Conservation (phyloP, 2,797 vertebrate species). For the Clarias fuscus region DNA sequence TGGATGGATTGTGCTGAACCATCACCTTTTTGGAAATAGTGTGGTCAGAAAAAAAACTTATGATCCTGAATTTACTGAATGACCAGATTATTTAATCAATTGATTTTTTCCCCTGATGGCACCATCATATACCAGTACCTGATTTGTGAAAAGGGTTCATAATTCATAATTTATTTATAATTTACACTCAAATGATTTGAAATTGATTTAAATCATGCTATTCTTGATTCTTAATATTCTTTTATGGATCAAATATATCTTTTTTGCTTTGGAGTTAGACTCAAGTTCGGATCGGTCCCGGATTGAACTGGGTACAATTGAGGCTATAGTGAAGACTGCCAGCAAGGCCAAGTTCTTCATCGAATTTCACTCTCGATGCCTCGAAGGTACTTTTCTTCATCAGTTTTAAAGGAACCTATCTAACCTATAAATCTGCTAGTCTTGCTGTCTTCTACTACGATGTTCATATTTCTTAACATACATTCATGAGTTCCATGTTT, state of each 20-base stretch:
- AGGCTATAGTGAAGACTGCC: conserved; percentile 82
- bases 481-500: conserved; percentile 21
- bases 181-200: not conserved
- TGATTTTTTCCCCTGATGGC: too few species aligned
- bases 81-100: too few species aligned
- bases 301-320: conserved; percentile 78
- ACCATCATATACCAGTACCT: too few species aligned
- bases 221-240: conserved; percentile 1
- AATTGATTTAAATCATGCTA: not conserved
- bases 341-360: conserved; percentile 84
- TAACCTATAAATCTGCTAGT: not conserved
- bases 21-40: too few species aligned
- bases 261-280: conserved; percentile 58
- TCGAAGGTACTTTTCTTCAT: conserved; percentile 71
- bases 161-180: not conserved
- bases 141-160: too few species aligned
- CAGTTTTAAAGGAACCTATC: not conserved
- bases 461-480: conserved; percentile 3
- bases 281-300: conserved; percentile 68
- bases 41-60: too few species aligned
- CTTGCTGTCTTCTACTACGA: conserved; percentile 8
- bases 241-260: not conserved
- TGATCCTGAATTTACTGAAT: too few species aligned
- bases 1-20: too few species aligned
- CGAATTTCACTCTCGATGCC: conserved; percentile 78